Base-by-base conservation (phyloP, 2,113 vertebrate species). In the Cyanoderma ruficeps region DNA sequence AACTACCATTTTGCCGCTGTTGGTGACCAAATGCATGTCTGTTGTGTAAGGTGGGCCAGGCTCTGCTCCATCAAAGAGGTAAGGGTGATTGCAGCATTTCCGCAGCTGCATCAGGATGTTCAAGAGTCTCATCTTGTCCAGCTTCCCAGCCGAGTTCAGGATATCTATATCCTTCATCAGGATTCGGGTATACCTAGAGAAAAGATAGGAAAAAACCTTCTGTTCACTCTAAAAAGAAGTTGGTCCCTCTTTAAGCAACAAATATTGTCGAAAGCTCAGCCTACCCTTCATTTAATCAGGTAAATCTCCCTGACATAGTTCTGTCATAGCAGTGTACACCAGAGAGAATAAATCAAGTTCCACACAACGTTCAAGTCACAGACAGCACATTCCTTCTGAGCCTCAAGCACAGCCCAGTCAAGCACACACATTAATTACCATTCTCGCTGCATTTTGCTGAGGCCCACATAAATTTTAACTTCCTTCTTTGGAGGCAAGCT, bases 141-240 rank as follows among this genome's bases (percentile, higher is more conserved):
- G 98, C 96, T 99, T 99, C 30, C 99, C 99, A 35, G 99, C 98
- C 0, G 99, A 99, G 94, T 99, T 99, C 92, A 99, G 88, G 81
- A 99, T 99, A 91, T 99, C 99, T 69, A 99, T 99, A 95, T 99
- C 99, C 97, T 99, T 99, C 99, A 99, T 99, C 93, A 99, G 97
- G 93, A 99, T 99, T 82, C 98, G 98, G 18, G 99, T 99, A 88
- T 99, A 99, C 99, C 99, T 99, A 33, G 9, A 96, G 21, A 47
- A 39, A 88, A 49, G 37, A 44, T 15, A 82, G 28, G 33, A 57
- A 42, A 37, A 42, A 42, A 27, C 5, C 3, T 59, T 59, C 12
- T 18, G 41, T 18, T 47, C 74, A 55, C 46, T 44, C 35, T 24
- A 22, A 63, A 83, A 37, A 4, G 8, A 88, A 71, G 13, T 1